Evolutionary conservation across 1,140 invertebrate genomes (phyloP).

Genomic region (Eurosta solidaginis): DNA sequence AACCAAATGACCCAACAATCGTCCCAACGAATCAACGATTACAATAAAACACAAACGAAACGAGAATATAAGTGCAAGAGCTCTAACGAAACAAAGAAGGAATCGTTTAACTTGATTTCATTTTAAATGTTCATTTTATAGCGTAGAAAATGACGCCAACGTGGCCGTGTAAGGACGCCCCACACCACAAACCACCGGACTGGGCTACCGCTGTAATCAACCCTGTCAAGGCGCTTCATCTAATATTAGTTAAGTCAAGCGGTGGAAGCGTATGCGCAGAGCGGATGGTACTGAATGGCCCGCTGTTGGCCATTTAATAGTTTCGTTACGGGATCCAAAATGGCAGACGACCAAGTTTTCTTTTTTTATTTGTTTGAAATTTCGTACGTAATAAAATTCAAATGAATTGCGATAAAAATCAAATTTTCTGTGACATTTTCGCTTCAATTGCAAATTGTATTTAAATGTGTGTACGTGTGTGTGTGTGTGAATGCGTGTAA

Average conservation of each 20-base stretch:
- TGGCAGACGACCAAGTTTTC: not conserved
- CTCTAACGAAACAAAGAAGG: not conserved
- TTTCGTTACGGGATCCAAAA: not conserved
- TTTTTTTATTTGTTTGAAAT: not conserved
- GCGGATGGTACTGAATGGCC: not conserved
- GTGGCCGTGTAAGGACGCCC: conserved; percentile 49
- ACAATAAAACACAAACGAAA: not conserved
- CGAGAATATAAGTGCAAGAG: conserved; percentile 26
- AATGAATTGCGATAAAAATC: conserved; percentile 59
- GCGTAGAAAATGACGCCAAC: conserved; percentile 59
- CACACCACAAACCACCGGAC: not conserved
- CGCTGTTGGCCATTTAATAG: conserved; percentile 27
- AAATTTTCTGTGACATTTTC: conserved; percentile 55
- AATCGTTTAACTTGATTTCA: conserved; percentile 56
- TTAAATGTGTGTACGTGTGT: not conserved
- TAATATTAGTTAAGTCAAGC: conserved; percentile 16
- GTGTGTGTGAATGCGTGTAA: not conserved
- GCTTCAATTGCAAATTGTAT: not conserved
- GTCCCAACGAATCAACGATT: not conserved
- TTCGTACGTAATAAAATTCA: conserved; percentile 58
- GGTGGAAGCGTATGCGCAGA: not conserved
- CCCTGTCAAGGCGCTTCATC: not conserved
- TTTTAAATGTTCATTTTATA: conserved; percentile 59
- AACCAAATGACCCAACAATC: too few relatives aligned
- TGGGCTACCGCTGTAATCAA: not conserved